Evolutionary conservation across 1,140 invertebrate species (phyloP).

Genomic region (Plectrocnemia conspersa): DNA sequence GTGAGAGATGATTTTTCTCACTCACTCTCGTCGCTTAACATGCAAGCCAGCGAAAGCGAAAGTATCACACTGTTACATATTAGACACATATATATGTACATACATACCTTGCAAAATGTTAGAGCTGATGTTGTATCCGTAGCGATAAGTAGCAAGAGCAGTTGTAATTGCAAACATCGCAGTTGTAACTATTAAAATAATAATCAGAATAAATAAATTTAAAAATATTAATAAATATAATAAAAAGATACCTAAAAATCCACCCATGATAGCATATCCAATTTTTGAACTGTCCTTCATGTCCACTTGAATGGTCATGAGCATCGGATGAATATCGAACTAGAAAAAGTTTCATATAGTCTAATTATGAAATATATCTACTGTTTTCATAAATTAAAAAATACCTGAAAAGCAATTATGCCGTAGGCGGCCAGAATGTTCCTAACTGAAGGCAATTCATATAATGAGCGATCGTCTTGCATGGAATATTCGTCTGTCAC

Average conservation of each 20-base stretch:
- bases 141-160: constrained; percentile 57
- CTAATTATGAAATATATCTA: not conserved
- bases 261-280: constrained; percentile 57
- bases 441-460: constrained; percentile 32
- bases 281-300: constrained; percentile 66
- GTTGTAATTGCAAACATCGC: constrained; percentile 61
- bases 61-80: no score
- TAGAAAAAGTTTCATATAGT: constrained; percentile 41
- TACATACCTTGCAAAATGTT: constrained; percentile 52
- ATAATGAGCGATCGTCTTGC: constrained; percentile 22
- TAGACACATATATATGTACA: constrained; percentile 3
- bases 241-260: constrained; percentile 58
- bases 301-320: constrained; percentile 74
- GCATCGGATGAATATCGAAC: constrained; percentile 75
- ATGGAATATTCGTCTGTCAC: constrained; percentile 40
- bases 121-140: constrained; percentile 51
- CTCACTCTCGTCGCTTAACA: no score
- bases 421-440: constrained; percentile 58
- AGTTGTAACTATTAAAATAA: constrained; percentile 51
- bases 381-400: not conserved
- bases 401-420: constrained; percentile 60
- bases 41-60: no score
- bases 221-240: constrained; percentile 12
- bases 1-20: no score
- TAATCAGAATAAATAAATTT: not conserved